phyloP scores from a whole-genome alignment of 1,140 invertebrate species.

The Sminthurinus signatus region DNA sequence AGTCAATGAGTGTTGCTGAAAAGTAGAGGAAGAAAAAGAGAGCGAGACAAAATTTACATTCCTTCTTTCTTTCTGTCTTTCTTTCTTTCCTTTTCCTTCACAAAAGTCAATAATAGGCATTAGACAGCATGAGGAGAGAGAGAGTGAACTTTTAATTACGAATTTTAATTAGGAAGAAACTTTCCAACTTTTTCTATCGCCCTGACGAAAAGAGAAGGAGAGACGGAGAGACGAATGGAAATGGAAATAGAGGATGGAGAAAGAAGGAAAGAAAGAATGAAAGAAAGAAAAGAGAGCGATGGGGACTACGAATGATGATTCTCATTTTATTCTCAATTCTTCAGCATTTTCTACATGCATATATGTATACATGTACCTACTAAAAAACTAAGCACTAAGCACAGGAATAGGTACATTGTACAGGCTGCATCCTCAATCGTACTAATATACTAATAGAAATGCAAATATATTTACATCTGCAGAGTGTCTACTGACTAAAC shows the following conservation, averaged over 20 bases:
- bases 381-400: too few species aligned
- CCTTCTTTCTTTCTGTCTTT: constrained; percentile 3
- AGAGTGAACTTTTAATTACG: constrained; percentile 40
- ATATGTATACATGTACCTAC: not conserved
- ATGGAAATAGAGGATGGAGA: too few species aligned
- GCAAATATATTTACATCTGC: too few species aligned
- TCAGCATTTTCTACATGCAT: not conserved
- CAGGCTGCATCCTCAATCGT: too few species aligned
- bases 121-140: not conserved
- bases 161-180: constrained; percentile 42
- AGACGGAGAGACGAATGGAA: not conserved
- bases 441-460: too few species aligned
- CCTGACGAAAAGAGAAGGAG: not conserved
- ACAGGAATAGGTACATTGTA: too few species aligned
- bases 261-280: not conserved
- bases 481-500: too few species aligned
- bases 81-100: constrained; percentile 7
- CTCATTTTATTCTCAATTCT: not conserved
- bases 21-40: too few species aligned
- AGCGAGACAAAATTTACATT: not conserved
- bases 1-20: too few species aligned
- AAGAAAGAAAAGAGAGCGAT: not conserved
- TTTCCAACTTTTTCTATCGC: constrained; percentile 35
- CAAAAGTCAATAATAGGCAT: constrained; percentile 9
- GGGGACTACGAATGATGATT: too few species aligned